Evolutionary conservation across 2,888 invertebrate genomes (phyloP).

Genomic region (Dastarcus helophoroides): DNA sequence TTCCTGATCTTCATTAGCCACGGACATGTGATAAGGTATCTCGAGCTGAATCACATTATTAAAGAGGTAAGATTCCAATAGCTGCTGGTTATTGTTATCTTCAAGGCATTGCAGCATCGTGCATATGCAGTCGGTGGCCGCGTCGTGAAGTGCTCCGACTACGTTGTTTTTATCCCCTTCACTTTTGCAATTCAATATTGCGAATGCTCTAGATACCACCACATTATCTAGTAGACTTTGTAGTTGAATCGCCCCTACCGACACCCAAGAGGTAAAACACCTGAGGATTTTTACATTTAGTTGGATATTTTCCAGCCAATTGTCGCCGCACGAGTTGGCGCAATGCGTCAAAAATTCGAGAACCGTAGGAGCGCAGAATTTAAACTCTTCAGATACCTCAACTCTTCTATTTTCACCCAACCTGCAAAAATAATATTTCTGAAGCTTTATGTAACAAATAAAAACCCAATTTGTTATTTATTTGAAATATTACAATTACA

Average conservation of each 20-base stretch:
- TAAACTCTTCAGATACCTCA: conserved; percentile 71
- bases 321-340: conserved; percentile 51
- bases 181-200: conserved; percentile 41
- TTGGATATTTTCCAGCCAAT: conserved; percentile 54
- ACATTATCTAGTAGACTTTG: conserved; percentile 61
- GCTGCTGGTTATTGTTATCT: conserved; percentile 58
- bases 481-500: no score
- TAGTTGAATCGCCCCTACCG: conserved; percentile 69
- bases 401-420: conserved; percentile 86
- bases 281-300: conserved; percentile 63
- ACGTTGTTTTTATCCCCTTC: conserved; percentile 25
- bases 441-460: no score
- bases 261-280: conserved; percentile 88
- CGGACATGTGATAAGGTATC: conserved; percentile 79
- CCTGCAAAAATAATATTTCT: no score
- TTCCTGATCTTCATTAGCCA: conserved; percentile 87
- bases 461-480: no score
- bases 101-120: conserved; percentile 74
- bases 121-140: conserved; percentile 84
- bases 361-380: conserved; percentile 63
- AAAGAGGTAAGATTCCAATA: conserved; percentile 70
- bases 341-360: conserved; percentile 70
- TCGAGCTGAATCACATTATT: conserved; percentile 70
- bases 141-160: conserved; percentile 58
- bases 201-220: conserved; percentile 61